Base-by-base conservation (phyloP, 2,113 vertebrate genomes). In the Hemicordylus capensis region DNA sequence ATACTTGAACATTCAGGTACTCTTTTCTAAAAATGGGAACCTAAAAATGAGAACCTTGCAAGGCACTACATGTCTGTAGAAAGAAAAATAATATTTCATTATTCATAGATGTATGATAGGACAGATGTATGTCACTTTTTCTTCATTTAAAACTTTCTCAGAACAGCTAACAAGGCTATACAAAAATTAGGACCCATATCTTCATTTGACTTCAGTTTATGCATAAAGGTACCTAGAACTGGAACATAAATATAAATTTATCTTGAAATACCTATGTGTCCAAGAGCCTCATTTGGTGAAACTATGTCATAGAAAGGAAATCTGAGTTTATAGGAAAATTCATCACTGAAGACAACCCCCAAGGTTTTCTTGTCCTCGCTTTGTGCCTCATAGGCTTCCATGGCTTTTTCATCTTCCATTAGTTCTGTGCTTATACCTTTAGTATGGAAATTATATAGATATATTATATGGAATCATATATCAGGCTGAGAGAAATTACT, bases 311-410 rank as follows among this genome's bases (percentile, higher is more conserved):
- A 77, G 79, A 85, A 42, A 0, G 93, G 95, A 87, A 97, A 98
- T 85, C 97, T 94, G 4, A 98, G 96, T 2, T 34, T 70, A 93
- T 98, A 98, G 1, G 97, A 97, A 42, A 96, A 96, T 44, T 95
- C 93, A 87, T 98, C 97, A 76, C 95, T 85, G 89, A 98, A 98
- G 44, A 97, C 93, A 51, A 98, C 97, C 0, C 97, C 97, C 0
- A 97, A 92, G 0, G 87, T 59, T 0, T 93, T 92, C 0, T 91
- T 76, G 7, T 96, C 87, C 0, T 26, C 87, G 37, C 89, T 10
- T 76, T 93, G 96, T 91, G 93, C 95, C 24, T n/a, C n/a, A n/a
- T n/a, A n/a, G n/a, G 92, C 93, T 91, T 97, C 96, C 90, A 98
- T 51, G 3, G 95, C 93, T 26, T 95, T 74, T 88, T 98, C 97